These are phyloP conservation scores for Torymus aiolomorphi DNA, from an alignment of 2,888 invertebrate genomes.

Conservation along the genomic window DNA sequence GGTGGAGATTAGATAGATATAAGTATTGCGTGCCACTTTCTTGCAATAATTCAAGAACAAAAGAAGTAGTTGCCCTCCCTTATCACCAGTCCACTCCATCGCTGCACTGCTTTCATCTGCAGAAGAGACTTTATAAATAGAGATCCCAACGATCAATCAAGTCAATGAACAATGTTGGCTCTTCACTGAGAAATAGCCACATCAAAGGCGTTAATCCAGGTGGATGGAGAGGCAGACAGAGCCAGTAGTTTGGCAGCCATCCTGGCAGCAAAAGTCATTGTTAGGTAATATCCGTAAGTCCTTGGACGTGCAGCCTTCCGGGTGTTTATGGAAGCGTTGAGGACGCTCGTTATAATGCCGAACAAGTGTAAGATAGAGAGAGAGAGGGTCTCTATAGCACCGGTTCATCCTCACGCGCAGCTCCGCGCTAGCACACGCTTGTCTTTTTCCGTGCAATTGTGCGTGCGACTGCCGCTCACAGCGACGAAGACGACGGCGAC, in stretches of 20 bases:
- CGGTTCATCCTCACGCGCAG: no score
- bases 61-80: no score
- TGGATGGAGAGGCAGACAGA: not conserved
- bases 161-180: not conserved
- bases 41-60: no score
- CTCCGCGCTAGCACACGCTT: not conserved
- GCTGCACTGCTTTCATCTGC: not conserved
- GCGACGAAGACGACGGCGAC: slow-evolving; percentile 35
- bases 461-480: slow-evolving; percentile 29
- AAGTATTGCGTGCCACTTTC: no score
- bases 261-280: not conserved
- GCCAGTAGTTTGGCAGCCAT: not conserved
- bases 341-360: slow-evolving; percentile 2
- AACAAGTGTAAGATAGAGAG: not conserved
- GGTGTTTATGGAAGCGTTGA: no score
- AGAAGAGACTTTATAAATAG: slow-evolving; percentile 7
- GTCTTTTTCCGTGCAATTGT: slow-evolving; percentile 32
- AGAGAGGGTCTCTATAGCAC: no score
- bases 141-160: slow-evolving; percentile 5
- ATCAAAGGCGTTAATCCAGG: no score
- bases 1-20: no score
- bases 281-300: not conserved
- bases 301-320: not conserved
- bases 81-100: not conserved
- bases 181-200: no score